Conservation (phyloP, 1,140 invertebrate genomes). For the Pogonomyrmex barbatus region DNA sequence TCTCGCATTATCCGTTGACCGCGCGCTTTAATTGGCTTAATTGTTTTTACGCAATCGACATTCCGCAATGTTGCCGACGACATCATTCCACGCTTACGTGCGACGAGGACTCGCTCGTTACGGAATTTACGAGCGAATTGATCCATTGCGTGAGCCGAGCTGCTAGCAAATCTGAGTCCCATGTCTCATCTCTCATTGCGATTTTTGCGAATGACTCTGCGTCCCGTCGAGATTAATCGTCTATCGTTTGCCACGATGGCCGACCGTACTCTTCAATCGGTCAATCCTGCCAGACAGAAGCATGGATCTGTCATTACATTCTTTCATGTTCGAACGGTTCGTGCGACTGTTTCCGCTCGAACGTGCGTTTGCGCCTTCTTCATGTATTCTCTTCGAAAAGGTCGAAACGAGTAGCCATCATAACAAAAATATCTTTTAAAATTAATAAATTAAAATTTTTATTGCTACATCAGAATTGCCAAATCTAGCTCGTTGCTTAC, state of each 20-base stretch:
- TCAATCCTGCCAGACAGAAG: background rate
- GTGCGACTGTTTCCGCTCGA: slow-evolving; percentile 11
- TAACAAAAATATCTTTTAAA: background rate
- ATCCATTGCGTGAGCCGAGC: slow-evolving; percentile 33
- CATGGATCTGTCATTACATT: background rate
- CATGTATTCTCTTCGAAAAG: background rate
- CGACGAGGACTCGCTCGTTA: slow-evolving; percentile 16
- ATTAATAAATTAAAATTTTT: no score
- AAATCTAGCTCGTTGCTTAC: no score
- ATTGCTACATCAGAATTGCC: no score
- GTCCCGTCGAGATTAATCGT: slow-evolving; percentile 30
- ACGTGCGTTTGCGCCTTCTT: background rate
- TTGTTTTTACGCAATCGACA: slow-evolving; percentile 51
- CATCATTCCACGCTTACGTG: slow-evolving; percentile 1
- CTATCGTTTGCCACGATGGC: background rate
- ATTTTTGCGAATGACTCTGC: slow-evolving; percentile 1
- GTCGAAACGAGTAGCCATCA: background rate
- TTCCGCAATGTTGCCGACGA: slow-evolving; percentile 22
- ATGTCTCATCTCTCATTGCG: background rate
- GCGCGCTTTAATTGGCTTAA: background rate
- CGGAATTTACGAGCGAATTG: slow-evolving; percentile 27
- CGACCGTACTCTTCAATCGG: slow-evolving; percentile 30
- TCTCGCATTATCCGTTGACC: slow-evolving; percentile 1
- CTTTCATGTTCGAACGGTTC: background rate
- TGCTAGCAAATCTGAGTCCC: background rate